phyloP scores from a whole-genome alignment of 1,140 invertebrate genomes.

The Dendrolimus punctatus region DNA sequence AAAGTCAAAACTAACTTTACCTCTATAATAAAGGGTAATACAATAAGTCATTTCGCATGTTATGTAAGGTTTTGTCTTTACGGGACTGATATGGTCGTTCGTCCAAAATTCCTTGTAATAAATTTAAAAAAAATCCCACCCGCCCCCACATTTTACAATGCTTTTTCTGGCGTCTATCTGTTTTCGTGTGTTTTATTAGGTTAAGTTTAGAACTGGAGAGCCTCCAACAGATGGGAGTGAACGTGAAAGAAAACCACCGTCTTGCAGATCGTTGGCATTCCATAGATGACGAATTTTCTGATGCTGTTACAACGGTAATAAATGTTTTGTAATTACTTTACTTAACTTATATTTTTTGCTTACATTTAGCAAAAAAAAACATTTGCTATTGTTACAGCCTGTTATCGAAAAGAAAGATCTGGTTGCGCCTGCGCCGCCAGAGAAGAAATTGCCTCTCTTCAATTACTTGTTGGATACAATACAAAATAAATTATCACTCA shows the following conservation, averaged over 20 bases:
- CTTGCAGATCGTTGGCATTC: slow-evolving; percentile 34
- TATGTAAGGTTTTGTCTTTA: too few relatives aligned
- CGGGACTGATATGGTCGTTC: too few relatives aligned
- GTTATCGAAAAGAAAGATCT: slow-evolving; percentile 56
- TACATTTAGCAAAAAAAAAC: too few relatives aligned
- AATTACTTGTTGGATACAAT: slow-evolving; percentile 47
- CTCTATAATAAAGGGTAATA: too few relatives aligned
- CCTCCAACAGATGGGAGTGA: slow-evolving; percentile 34
- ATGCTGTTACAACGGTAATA: slow-evolving; percentile 49
- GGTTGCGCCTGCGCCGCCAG: slow-evolving; percentile 21
- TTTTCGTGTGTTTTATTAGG: background rate
- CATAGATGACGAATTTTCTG: slow-evolving; percentile 51
- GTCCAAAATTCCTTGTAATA: too few relatives aligned
- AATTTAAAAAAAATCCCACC: too few relatives aligned
- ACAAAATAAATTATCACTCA: slow-evolving; percentile 37
- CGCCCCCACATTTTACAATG: too few relatives aligned
- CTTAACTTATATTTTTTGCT: too few relatives aligned
- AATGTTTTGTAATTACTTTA: too few relatives aligned
- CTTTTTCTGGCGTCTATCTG: background rate
- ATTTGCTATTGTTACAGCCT: slow-evolving; percentile 29
- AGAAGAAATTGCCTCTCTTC: slow-evolving; percentile 40
- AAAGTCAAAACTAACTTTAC: too few relatives aligned
- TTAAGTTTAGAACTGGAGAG: slow-evolving; percentile 41
- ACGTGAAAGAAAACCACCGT: slow-evolving; percentile 25
- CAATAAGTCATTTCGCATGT: too few relatives aligned